A percentile compares a stretch with the other conserved stretches of the same genome.
These are phyloP conservation scores for Polyodon spathula DNA, from an alignment of 2,113 vertebrate species.

Conservation along the genomic window DNA sequence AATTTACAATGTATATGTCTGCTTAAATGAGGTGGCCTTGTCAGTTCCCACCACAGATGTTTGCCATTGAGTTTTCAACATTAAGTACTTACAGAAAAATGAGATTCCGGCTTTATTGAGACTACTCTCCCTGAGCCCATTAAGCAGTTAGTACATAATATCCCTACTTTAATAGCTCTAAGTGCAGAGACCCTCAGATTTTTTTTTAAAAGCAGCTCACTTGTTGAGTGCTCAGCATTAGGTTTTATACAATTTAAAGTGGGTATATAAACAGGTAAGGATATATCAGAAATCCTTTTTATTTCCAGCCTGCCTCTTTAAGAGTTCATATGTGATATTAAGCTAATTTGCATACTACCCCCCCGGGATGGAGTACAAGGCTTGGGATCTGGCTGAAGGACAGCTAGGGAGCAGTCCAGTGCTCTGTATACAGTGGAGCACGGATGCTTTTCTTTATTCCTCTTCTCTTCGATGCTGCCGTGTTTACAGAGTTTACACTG, in stretches of 20 bases:
- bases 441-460: too few relatives aligned
- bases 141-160: slow-evolving; percentile 5
- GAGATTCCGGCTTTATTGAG: background rate
- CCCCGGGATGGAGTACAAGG: too few relatives aligned
- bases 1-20: background rate
- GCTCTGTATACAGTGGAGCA: too few relatives aligned
- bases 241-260: background rate
- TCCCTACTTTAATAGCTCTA: slow-evolving; percentile 12
- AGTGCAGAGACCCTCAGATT: slow-evolving; percentile 2
- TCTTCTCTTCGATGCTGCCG: too few relatives aligned
- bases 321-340: too few relatives aligned
- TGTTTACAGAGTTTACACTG: too few relatives aligned
- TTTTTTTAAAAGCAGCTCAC: slow-evolving; percentile 3
- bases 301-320: too few relatives aligned
- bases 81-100: slow-evolving; percentile 13
- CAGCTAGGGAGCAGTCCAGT: too few relatives aligned
- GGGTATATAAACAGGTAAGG: too few relatives aligned
- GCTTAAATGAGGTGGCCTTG: background rate
- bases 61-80: slow-evolving; percentile 10
- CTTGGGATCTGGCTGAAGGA: too few relatives aligned
- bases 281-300: too few relatives aligned
- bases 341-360: too few relatives aligned
- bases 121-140: slow-evolving; percentile 2
- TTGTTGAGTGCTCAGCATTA: background rate
- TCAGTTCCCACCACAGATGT: slow-evolving; percentile 9